Evolutionary conservation across 2,888 invertebrate species (phyloP).

Genomic region (Apamea monoglypha): DNA sequence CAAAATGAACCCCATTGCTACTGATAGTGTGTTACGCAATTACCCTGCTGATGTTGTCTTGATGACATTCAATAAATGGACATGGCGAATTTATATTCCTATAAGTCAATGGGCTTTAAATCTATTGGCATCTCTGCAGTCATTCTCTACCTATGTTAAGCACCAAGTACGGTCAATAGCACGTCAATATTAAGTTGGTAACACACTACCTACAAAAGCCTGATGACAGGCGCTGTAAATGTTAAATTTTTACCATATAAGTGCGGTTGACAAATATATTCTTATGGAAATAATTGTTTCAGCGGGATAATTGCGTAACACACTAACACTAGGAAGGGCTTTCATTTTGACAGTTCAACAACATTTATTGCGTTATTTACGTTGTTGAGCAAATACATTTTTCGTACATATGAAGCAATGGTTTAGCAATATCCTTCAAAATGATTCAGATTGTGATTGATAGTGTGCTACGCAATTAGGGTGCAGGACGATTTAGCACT

Average conservation of each 20-base stretch:
- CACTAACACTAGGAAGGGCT: too few relatives aligned
- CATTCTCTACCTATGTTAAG: background rate
- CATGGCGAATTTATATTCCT: background rate
- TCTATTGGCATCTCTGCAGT: background rate
- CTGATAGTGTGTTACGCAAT: too few relatives aligned
- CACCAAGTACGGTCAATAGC: background rate
- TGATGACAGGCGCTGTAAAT: too few relatives aligned
- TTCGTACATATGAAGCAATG: too few relatives aligned
- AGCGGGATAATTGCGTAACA: too few relatives aligned
- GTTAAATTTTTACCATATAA: background rate
- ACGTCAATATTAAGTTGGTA: background rate
- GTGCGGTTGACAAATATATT: background rate
- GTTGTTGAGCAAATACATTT: background rate
- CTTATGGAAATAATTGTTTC: background rate
- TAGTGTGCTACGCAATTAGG: too few relatives aligned
- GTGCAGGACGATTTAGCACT: slow-evolving; percentile 7
- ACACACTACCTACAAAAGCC: background rate
- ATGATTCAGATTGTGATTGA: too few relatives aligned
- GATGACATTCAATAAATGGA: background rate
- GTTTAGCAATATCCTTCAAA: too few relatives aligned
- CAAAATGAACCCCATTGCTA: too few relatives aligned
- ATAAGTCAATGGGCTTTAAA: background rate
- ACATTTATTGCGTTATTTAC: too few relatives aligned
- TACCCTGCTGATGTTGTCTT: background rate
- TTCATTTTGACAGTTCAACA: too few relatives aligned